Percentiles rank a stretch among this genome's conserved stretches.
Conservation (phyloP, 1,140 invertebrate genomes). For the Apis dorsata region DNA sequence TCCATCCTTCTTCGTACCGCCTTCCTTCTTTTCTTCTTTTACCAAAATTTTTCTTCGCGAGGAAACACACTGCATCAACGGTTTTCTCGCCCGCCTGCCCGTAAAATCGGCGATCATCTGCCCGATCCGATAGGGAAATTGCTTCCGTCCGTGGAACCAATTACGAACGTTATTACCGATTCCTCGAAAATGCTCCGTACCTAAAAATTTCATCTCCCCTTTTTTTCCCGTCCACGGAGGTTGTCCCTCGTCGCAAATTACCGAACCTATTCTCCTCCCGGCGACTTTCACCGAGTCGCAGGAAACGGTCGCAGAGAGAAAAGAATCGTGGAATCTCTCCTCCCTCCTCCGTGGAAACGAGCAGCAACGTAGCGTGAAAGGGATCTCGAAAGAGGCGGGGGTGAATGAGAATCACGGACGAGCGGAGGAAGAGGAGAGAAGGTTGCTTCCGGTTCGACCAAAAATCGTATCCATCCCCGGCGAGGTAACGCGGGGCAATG, state of each 20-base stretch:
- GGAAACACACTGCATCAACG: slow-evolving; percentile 1
- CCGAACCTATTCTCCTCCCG: slow-evolving; percentile 19
- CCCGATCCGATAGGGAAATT: slow-evolving; percentile 56
- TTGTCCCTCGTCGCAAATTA: not conserved
- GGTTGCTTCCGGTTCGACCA: slow-evolving; percentile 4
- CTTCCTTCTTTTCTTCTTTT: not conserved
- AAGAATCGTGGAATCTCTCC: slow-evolving; percentile 29
- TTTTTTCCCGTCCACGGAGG: too few species aligned
- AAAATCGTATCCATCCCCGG: slow-evolving; percentile 1
- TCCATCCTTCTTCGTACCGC: not conserved
- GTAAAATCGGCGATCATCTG: slow-evolving; percentile 51
- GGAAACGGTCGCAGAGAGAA: not conserved
- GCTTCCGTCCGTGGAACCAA: slow-evolving; percentile 44
- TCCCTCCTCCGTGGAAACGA: not conserved
- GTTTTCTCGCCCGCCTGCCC: slow-evolving; percentile 4
- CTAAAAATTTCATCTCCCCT: not conserved
- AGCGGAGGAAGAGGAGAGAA: not conserved
- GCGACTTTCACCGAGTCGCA: not conserved
- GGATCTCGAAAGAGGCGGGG: not conserved
- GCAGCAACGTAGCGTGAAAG: slow-evolving; percentile 5
- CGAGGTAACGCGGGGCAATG: not conserved
- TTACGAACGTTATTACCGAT: slow-evolving; percentile 28
- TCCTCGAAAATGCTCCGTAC: slow-evolving; percentile 24
- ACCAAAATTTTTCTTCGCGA: not conserved
- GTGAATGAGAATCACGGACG: not conserved